Conservation (phyloP, 2,797 vertebrate genomes). For the Phaenicophaeus curvirostris region DNA sequence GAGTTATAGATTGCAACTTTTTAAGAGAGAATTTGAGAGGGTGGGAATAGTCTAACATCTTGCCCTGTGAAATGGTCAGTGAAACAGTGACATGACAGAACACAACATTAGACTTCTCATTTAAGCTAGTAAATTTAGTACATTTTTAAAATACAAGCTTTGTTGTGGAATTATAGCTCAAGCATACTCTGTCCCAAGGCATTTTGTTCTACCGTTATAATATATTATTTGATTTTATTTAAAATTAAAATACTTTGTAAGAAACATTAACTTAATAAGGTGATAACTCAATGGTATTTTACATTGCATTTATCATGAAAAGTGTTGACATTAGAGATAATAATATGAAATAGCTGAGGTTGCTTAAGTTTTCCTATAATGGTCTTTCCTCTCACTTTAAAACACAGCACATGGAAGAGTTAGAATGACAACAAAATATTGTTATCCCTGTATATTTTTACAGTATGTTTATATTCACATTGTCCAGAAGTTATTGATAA, state of each 20-base stretch:
- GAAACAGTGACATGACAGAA: background rate
- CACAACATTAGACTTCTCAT: background rate
- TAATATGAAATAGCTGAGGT: background rate
- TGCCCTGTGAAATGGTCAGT: background rate
- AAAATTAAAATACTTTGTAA: constrained; percentile 50
- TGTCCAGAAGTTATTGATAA: background rate
- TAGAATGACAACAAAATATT: background rate
- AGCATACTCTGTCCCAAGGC: background rate
- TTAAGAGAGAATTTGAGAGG: background rate
- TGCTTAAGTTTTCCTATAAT: constrained; percentile 9
- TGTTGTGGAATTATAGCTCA: background rate
- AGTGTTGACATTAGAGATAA: constrained; percentile 7
- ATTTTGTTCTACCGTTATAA: constrained; percentile 31
- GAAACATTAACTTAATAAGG: constrained; percentile 51
- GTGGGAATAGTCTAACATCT: background rate
- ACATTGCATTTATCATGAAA: constrained; percentile 49
- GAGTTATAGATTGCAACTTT: background rate
- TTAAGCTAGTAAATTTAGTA: background rate
- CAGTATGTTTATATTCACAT: background rate
- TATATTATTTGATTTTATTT: constrained; percentile 46
- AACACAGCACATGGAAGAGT: background rate
- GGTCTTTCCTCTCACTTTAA: background rate
- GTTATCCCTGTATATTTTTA: background rate
- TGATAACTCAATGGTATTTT: constrained; percentile 49
- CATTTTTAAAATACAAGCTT: constrained; percentile 8